Evolutionary conservation across 92 coral and sea anemone genomes (phyloP).

Genomic region (Heliopora coerulea): DNA sequence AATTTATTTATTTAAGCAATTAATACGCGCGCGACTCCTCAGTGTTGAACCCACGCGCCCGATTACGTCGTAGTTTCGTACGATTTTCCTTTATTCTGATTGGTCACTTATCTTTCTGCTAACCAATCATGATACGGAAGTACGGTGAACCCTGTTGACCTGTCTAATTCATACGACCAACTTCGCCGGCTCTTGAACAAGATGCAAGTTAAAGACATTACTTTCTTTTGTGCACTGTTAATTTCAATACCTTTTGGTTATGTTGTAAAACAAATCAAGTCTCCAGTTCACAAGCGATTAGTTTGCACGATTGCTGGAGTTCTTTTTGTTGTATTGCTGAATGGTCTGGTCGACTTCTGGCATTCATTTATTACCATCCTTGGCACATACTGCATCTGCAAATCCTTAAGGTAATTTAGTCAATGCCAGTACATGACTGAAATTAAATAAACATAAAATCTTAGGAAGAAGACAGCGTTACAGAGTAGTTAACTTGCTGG

Average conservation of each 20-base stretch:
- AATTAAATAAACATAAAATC: not conserved
- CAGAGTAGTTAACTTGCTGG: not conserved
- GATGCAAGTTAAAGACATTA: conserved; percentile 72
- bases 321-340: conserved; percentile 48
- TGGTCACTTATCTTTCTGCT: too few species aligned
- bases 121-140: too few species aligned
- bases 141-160: too few species aligned
- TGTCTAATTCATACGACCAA: too few species aligned
- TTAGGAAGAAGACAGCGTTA: not conserved
- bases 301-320: conserved; percentile 71
- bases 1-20: too few species aligned
- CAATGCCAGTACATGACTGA: too few species aligned
- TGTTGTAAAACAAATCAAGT: conserved; percentile 70
- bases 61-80: too few species aligned
- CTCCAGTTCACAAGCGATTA: conserved; percentile 81
- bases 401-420: conserved; percentile 23
- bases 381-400: conserved; percentile 69
- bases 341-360: conserved; percentile 69
- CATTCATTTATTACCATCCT: conserved; percentile 69
- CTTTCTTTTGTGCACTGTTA: conserved; percentile 67
- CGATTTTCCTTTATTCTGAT: too few species aligned
- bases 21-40: too few species aligned
- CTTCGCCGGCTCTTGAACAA: not conserved
- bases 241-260: conserved; percentile 87
- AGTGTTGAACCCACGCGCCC: too few species aligned